A percentile compares a stretch with the other conserved stretches of the same genome.
phyloP scores from a whole-genome alignment of 2,888 invertebrate genomes.

The Andrena bucephala region DNA sequence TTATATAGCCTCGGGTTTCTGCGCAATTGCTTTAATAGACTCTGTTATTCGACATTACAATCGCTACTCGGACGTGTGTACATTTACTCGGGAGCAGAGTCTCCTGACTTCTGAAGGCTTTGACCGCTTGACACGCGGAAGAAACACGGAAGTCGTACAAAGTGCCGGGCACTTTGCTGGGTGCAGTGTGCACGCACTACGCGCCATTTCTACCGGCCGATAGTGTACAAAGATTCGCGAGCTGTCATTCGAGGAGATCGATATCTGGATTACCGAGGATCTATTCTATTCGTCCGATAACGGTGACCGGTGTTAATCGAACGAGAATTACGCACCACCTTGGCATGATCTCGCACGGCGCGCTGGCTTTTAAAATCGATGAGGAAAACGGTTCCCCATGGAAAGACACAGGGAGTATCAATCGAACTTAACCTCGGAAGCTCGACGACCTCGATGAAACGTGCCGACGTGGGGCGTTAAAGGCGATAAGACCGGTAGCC shows the following conservation, averaged over 20 bases:
- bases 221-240: not conserved
- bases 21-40: too few relatives aligned
- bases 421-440: slow-evolving; percentile 64
- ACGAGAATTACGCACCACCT: not conserved
- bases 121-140: slow-evolving; percentile 39
- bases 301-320: not conserved
- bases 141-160: slow-evolving; percentile 51
- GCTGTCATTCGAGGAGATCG: slow-evolving; percentile 20
- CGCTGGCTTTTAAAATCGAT: not conserved
- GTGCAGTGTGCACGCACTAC: slow-evolving; percentile 13
- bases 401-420: slow-evolving; percentile 41
- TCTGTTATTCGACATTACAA: not conserved
- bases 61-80: not conserved
- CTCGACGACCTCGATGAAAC: slow-evolving; percentile 47
- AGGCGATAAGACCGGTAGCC: slow-evolving; percentile 47
- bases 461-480: slow-evolving; percentile 32
- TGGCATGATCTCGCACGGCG: not conserved
- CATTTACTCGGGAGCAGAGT: not conserved
- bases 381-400: not conserved
- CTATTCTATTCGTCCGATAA: not conserved
- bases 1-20: too few relatives aligned
- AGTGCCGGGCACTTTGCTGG: slow-evolving; percentile 45
- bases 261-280: not conserved
- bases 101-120: slow-evolving; percentile 57
- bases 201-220: slow-evolving; percentile 27